Base-by-base conservation (phyloP, 2,797 vertebrate species). In the Carcharodon carcharias region DNA sequence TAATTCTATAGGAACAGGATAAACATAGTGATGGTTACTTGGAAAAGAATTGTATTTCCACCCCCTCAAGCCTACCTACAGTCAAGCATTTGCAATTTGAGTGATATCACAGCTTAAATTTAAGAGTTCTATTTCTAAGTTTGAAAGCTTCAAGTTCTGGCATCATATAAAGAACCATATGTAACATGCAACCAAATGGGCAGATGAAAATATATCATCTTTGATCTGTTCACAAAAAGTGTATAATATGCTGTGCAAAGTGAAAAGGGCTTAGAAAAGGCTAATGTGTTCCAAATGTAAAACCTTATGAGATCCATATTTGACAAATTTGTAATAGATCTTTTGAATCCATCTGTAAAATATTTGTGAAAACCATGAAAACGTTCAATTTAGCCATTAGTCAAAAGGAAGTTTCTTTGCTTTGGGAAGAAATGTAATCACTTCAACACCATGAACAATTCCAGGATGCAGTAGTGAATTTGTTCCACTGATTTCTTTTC, bases 351-450 rank as follows among this genome's bases (percentile, higher is more conserved):
- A 95, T 95, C 65, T 73, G 94, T 95, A 73, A 95, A 95, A 73
- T 95, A 95, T 95, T 95, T 95, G 69, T 95, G 94, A 95, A 77
- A 95, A 54, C 94, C 94, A 73, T 95, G 69, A 77, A 95, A 95
- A 77, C 12, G 94, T 95, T 73, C 94, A 95, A 77, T 95, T 95
- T 18, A 95, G 16, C 69, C 69, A 95, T 73, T 95, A 54, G 69
- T 35, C 50, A 54, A 95, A 71, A n/a, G 69, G 50, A 95, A n/a
- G 26, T 73, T 95, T n/a, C 28, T 92, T 95, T 50, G 77, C 28
- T n/a, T 95, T 35, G 26, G 71, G 35, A 77, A 58, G 69, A 95
- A 73, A 35, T 95, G 28, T 28, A 95, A 58, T 95, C 28, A 73
- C 54, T 95, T 77, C 69, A 95, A 73, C 26, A 71, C 23, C 7